A percentile compares a stretch with the other conserved stretches of the same genome.
These are phyloP conservation scores for Dendrolimus pini DNA, from an alignment of 2,888 invertebrate genomes.

Conservation along the genomic window DNA sequence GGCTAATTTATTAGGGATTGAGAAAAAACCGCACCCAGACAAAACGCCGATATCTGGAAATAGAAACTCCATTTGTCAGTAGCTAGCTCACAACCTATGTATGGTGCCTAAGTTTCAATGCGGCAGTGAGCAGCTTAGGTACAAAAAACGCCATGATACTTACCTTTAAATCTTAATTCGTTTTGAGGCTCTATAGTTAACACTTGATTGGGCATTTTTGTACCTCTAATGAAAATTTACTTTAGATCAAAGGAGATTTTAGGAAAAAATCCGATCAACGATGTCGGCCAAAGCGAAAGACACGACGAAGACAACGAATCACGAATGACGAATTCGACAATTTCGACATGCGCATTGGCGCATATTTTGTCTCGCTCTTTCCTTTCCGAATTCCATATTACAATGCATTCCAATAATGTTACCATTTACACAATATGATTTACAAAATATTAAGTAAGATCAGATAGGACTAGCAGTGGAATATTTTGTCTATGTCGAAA, in stretches of 20 bases:
- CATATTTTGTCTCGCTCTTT: no score
- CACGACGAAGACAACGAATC: conserved; percentile 1
- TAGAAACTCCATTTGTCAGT: conserved; percentile 76
- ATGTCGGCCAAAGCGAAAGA: conserved; percentile 59
- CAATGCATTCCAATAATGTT: no score
- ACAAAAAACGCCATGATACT: conserved; percentile 51
- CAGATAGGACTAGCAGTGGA: no score
- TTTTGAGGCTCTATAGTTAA: conserved; percentile 91
- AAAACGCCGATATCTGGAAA: conserved; percentile 73
- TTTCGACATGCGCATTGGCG: not conserved
- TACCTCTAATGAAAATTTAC: not conserved
- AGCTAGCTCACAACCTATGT: conserved; percentile 60
- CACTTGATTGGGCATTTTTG: conserved; percentile 83
- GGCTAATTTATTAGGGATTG: conserved; percentile 22
- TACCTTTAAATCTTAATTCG: conserved; percentile 94
- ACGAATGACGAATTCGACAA: not conserved
- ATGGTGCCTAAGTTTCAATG: conserved; percentile 51
- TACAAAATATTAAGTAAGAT: no score
- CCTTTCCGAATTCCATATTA: no score
- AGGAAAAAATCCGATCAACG: conserved; percentile 41
- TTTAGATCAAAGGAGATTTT: conserved; percentile 26
- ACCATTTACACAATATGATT: no score
- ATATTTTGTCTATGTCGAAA: no score
- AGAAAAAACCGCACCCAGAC: conserved; percentile 66
- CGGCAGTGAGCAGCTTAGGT: conserved; percentile 32